Evolutionary conservation across 2,797 vertebrate species (phyloP).

Genomic region (Melanotaenia maccullochi): DNA sequence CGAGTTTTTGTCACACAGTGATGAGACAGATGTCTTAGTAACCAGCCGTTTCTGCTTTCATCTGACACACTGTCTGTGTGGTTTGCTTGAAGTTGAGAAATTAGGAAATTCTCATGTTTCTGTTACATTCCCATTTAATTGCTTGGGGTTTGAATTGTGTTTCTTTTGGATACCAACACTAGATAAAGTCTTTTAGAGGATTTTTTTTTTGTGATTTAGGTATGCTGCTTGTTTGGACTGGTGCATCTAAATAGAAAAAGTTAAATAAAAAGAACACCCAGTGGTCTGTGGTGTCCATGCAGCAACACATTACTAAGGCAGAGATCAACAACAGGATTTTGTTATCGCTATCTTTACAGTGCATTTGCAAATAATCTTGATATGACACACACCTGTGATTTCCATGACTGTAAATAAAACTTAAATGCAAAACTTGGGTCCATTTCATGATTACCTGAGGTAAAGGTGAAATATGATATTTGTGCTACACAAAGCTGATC

Average conservation of each 20-base stretch:
- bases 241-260: background rate
- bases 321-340: conserved; percentile 17
- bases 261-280: background rate
- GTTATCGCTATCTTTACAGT: conserved; percentile 4
- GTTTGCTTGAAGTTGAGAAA: too few relatives aligned
- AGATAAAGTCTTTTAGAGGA: too few relatives aligned
- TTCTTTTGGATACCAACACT: background rate
- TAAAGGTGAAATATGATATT: background rate
- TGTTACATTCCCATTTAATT: background rate
- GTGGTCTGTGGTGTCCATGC: background rate
- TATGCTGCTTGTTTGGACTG: background rate
- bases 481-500: background rate
- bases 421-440: background rate
- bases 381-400: conserved; percentile 1
- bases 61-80: too few relatives aligned
- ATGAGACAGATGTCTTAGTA: too few relatives aligned
- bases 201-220: background rate
- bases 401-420: background rate
- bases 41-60: too few relatives aligned
- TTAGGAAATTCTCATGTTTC: too few relatives aligned
- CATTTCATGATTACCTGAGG: background rate
- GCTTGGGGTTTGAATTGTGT: background rate
- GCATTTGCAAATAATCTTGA: conserved; percentile 1
- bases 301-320: conserved; percentile 1
- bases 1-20: too few relatives aligned